Conservation (phyloP, 1,140 invertebrate genomes). For the Ips nitidus region DNA sequence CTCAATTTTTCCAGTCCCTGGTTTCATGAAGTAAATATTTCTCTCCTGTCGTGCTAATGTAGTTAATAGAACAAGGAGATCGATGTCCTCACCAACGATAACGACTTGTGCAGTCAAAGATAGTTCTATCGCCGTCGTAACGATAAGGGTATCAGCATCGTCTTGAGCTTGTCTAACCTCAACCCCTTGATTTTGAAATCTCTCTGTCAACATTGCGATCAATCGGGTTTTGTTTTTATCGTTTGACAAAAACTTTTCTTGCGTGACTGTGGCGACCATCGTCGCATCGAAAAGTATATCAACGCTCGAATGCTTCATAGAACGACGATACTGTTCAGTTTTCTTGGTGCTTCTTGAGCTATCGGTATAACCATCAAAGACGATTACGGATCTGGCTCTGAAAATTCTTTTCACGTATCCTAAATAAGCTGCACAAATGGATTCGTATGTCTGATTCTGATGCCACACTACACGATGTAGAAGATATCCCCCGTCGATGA, state of each 20-base stretch:
- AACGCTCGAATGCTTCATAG: constrained; percentile 39
- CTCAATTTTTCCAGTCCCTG: not conserved
- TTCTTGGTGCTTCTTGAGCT: constrained; percentile 1
- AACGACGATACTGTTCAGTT: constrained; percentile 40
- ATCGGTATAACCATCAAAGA: constrained; percentile 47
- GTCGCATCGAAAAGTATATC: constrained; percentile 41
- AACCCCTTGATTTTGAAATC: constrained; percentile 40
- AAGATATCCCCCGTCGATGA: constrained; percentile 49
- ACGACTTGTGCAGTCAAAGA: constrained; percentile 32
- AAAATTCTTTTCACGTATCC: constrained; percentile 39
- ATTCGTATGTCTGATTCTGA: constrained; percentile 42
- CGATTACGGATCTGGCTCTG: constrained; percentile 36
- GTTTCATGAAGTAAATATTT: not conserved
- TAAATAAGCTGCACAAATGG: constrained; percentile 42
- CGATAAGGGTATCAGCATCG: constrained; percentile 45
- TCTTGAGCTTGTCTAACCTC: constrained; percentile 43
- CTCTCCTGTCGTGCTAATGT: not conserved
- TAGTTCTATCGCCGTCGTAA: constrained; percentile 47
- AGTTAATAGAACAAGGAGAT: constrained; percentile 41
- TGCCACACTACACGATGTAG: constrained; percentile 43
- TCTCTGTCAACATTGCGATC: constrained; percentile 43
- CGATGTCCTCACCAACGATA: constrained; percentile 1
- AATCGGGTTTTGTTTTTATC: constrained; percentile 44
- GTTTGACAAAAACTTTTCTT: constrained; percentile 45
- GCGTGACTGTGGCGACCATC: constrained; percentile 38